phyloP scores from a whole-genome alignment of 2,113 vertebrate genomes.

The Sinocyclocheilus grahami region DNA sequence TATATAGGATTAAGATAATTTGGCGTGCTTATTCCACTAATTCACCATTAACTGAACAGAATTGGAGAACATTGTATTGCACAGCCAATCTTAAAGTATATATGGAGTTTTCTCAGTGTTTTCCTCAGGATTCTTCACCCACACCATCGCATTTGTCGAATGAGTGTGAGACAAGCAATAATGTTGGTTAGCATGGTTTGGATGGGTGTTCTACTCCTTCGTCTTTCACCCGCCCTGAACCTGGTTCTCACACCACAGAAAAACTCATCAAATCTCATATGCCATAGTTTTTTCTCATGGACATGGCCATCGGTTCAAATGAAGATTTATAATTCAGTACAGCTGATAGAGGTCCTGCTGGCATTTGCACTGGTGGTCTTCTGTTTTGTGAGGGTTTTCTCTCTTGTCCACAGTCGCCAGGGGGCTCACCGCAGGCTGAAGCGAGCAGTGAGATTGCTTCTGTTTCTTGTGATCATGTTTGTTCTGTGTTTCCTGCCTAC shows the following conservation, averaged over 20 bases:
- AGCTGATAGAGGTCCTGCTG: slow-evolving; percentile 64
- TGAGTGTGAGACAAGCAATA: slow-evolving; percentile 58
- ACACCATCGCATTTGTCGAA: slow-evolving; percentile 66
- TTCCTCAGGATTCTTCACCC: slow-evolving; percentile 77
- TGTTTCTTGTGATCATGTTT: slow-evolving; percentile 56
- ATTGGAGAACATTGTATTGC: background rate
- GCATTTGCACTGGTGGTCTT: slow-evolving; percentile 64
- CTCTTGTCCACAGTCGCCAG: slow-evolving; percentile 55
- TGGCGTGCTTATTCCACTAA: background rate
- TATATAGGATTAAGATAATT: background rate
- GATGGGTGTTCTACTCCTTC: slow-evolving; percentile 66
- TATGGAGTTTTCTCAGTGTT: too few relatives aligned
- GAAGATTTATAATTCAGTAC: slow-evolving; percentile 61
- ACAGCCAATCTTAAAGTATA: too few relatives aligned
- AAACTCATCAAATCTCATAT: slow-evolving; percentile 63
- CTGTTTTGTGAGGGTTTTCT: slow-evolving; percentile 55
- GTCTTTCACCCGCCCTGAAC: slow-evolving; percentile 69
- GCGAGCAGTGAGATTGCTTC: slow-evolving; percentile 68
- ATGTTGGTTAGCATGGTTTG: slow-evolving; percentile 59
- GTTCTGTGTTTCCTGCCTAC: slow-evolving; percentile 73
- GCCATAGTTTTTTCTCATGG: slow-evolving; percentile 71
- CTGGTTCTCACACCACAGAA: slow-evolving; percentile 52
- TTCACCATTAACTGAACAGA: background rate
- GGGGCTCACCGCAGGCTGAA: slow-evolving; percentile 49
- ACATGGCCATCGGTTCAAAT: slow-evolving; percentile 53